A percentile compares a stretch with the other conserved stretches of the same genome.
Conservation (phyloP, 2,113 vertebrate species). For the Balaeniceps rex region DNA sequence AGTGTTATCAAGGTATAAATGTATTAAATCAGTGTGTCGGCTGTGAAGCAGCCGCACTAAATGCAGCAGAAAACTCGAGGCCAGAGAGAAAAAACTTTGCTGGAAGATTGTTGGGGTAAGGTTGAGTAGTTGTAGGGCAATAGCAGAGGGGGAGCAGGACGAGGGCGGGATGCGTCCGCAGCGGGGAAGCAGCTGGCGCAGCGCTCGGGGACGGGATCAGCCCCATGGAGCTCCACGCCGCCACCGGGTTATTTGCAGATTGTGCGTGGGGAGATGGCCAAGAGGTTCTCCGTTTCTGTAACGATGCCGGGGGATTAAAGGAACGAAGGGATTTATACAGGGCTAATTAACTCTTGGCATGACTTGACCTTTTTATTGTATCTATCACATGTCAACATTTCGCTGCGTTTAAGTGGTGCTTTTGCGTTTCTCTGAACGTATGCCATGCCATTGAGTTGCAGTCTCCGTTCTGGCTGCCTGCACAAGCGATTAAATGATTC, state of each 20-base stretch:
- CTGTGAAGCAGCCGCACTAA: neutral
- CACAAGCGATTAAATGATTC: neutral
- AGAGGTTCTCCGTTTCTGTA: too few species aligned
- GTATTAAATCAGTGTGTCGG: neutral
- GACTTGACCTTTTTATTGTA: neutral
- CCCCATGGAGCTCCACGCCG: neutral
- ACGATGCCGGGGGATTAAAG: neutral
- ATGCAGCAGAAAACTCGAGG: neutral
- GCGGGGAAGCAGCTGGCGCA: neutral
- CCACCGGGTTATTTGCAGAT: neutral
- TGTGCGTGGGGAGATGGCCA: neutral
- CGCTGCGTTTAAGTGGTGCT: fast-evolving
- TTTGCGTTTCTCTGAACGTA: fast-evolving
- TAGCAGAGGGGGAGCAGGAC: too few species aligned
- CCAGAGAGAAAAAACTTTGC: neutral
- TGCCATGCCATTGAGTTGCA: fast-evolving
- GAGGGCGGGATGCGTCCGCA: neutral
- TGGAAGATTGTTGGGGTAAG: fast-evolving
- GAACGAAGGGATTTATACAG: neutral
- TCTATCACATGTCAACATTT: neutral
- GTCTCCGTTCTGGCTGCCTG: neutral
- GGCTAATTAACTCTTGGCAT: neutral
- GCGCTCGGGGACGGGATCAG: neutral
- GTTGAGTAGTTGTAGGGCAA: fast-evolving
- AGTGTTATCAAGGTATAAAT: fast-evolving